phyloP scores from a whole-genome alignment of 1,140 invertebrate genomes.

The Rhizoglyphus robini region DNA sequence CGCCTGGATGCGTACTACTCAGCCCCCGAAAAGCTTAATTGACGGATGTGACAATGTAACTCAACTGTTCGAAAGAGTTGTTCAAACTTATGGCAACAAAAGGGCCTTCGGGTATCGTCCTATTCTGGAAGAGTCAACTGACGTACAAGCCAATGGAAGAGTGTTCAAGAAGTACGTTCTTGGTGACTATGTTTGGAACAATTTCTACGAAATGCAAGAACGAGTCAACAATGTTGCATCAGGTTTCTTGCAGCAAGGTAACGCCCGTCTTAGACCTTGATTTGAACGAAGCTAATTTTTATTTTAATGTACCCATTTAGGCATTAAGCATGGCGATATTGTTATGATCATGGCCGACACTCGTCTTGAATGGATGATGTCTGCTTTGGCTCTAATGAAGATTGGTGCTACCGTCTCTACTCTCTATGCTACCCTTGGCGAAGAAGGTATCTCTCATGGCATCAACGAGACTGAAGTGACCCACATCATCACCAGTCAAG shows the following conservation, averaged over 20 bases:
- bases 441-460: conserved; percentile 85
- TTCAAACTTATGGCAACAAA: conserved; percentile 42
- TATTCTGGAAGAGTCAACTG: conserved; percentile 80
- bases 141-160: conserved; percentile 77
- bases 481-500: conserved; percentile 46
- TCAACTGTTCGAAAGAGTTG: conserved; percentile 62
- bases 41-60: conserved; percentile 70
- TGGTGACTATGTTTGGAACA: conserved; percentile 84
- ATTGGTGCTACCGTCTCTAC: conserved; percentile 56
- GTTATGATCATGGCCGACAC: conserved; percentile 93
- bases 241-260: conserved; percentile 47
- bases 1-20: neutral
- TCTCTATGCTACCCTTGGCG: conserved; percentile 87
- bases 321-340: conserved; percentile 43
- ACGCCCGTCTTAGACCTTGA: neutral
- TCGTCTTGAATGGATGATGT: conserved; percentile 88
- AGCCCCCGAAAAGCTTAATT: neutral
- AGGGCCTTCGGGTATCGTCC: conserved; percentile 76
- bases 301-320: neutral
- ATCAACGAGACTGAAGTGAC: conserved; percentile 90
- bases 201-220: conserved; percentile 61
- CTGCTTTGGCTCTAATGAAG: conserved; percentile 40
- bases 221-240: conserved; percentile 59
- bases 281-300: neutral
- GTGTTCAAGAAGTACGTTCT: conserved; percentile 92